Evolutionary conservation across 2,888 invertebrate genomes (phyloP).

Genomic region (Pseudococcus longispinus): DNA sequence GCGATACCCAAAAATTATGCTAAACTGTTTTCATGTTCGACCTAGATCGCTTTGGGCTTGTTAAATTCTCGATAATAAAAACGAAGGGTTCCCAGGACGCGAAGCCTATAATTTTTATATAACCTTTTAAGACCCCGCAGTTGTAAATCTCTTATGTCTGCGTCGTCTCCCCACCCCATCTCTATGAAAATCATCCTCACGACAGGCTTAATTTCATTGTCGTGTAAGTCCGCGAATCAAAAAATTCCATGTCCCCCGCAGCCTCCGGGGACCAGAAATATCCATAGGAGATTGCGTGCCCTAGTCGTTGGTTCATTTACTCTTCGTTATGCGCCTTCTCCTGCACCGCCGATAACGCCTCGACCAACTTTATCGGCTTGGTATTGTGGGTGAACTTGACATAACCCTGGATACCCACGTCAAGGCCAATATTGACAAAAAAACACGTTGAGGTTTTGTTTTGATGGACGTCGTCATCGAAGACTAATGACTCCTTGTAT

Average conservation of each 20-base stretch:
- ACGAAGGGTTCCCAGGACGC: constrained; percentile 43
- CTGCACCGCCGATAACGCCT: neutral
- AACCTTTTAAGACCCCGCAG: constrained; percentile 51
- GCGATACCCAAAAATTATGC: constrained; percentile 55
- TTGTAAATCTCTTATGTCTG: constrained; percentile 40
- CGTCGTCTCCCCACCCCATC: neutral
- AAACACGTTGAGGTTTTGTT: constrained; percentile 7
- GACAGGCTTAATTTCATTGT: neutral
- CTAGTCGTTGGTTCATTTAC: too few relatives aligned
- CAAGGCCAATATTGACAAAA: constrained; percentile 26
- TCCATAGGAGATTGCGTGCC: neutral
- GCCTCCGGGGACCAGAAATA: neutral
- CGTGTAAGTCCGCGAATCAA: neutral
- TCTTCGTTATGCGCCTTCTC: neutral
- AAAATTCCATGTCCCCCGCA: neutral
- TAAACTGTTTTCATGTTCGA: constrained; percentile 53
- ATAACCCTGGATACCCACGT: neutral
- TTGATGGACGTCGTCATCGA: neutral
- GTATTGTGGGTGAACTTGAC: constrained; percentile 2
- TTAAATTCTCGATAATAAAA: constrained; percentile 51
- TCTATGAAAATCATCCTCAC: constrained; percentile 12
- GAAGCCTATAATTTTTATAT: constrained; percentile 53
- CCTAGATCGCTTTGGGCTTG: constrained; percentile 40
- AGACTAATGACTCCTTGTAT: constrained; percentile 5
- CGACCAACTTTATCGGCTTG: neutral